These are phyloP conservation scores for Frankliniella fusca DNA, from an alignment of 2,888 invertebrate species.

Conservation along the genomic window DNA sequence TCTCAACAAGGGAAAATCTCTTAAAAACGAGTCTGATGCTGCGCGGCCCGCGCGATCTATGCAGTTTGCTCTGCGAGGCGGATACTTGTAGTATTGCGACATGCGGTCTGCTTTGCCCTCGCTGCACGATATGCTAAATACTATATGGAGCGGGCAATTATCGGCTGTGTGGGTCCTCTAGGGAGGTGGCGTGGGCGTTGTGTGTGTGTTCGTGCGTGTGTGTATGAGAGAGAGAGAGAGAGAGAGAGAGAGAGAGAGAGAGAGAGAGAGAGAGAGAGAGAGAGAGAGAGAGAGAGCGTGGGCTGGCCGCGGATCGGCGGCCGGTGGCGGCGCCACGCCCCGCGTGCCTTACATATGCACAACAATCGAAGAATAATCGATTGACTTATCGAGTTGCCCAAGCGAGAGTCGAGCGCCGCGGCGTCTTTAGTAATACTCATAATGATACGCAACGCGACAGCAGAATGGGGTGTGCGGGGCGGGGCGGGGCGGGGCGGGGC, in stretches of 20 bases:
- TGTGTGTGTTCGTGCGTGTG: neutral
- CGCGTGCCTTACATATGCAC: no score
- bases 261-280: neutral
- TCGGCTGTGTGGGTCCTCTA: neutral
- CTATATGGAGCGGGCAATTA: constrained; percentile 1
- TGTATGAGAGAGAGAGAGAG: neutral
- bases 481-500: no score
- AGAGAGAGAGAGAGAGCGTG: neutral
- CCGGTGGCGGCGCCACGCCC: no score
- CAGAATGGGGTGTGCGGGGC: no score
- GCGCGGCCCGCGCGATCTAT: no score
- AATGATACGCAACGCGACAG: neutral
- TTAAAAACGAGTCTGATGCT: no score
- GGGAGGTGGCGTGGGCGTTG: neutral
- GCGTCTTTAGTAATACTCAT: no score
- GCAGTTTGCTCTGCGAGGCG: no score
- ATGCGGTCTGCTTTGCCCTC: neutral
- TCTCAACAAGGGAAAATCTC: no score
- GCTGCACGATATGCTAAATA: neutral
- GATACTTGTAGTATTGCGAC: no score
- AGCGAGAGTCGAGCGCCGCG: no score
- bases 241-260: neutral
- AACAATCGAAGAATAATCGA: neutral
- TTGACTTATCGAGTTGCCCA: neutral
- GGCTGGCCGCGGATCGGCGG: no score